A percentile compares a stretch with the other conserved stretches of the same genome.
These are phyloP conservation scores for Nothoprocta perdicaria DNA, from an alignment of 2,113 vertebrate genomes.

Conservation along the genomic window DNA sequence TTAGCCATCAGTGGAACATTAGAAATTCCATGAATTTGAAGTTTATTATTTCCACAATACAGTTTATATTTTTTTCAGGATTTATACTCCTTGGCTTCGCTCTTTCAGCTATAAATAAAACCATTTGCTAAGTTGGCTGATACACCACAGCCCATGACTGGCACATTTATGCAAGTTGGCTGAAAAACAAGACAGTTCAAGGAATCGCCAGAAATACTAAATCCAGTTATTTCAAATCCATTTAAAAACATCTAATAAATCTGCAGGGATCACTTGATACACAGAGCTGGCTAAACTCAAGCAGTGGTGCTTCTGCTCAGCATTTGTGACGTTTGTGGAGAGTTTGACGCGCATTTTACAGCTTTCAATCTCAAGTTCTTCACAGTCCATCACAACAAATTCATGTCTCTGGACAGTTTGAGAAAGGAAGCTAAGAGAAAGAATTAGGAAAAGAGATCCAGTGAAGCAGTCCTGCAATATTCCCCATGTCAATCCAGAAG, in stretches of 20 bases:
- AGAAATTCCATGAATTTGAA: slow-evolving; percentile 75
- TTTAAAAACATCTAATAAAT: slow-evolving; percentile 67
- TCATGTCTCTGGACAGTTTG: background rate
- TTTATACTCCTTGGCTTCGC: slow-evolving; percentile 72
- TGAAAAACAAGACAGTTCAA: slow-evolving; percentile 61
- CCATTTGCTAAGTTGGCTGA: slow-evolving; percentile 72
- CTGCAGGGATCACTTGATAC: slow-evolving; percentile 48
- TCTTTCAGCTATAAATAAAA: slow-evolving; percentile 73
- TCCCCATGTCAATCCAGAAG: background rate
- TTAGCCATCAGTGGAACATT: slow-evolving; percentile 74
- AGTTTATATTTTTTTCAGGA: slow-evolving; percentile 72
- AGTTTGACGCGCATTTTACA: slow-evolving; percentile 24
- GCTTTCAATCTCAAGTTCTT: slow-evolving; percentile 40
- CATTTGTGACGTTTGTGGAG: background rate
- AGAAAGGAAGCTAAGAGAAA: background rate
- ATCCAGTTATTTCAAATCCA: slow-evolving; percentile 66
- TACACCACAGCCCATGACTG: slow-evolving; percentile 65
- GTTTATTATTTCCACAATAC: slow-evolving; percentile 74
- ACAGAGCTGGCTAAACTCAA: slow-evolving; percentile 50
- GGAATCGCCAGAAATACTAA: slow-evolving; percentile 71
- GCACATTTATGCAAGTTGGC: slow-evolving; percentile 73
- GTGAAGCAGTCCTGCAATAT: background rate
- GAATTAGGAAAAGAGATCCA: background rate
- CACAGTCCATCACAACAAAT: slow-evolving; percentile 20
- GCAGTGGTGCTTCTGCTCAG: slow-evolving; percentile 31